Base-by-base conservation (phyloP, 2,113 vertebrate species). In the Parus major region DNA sequence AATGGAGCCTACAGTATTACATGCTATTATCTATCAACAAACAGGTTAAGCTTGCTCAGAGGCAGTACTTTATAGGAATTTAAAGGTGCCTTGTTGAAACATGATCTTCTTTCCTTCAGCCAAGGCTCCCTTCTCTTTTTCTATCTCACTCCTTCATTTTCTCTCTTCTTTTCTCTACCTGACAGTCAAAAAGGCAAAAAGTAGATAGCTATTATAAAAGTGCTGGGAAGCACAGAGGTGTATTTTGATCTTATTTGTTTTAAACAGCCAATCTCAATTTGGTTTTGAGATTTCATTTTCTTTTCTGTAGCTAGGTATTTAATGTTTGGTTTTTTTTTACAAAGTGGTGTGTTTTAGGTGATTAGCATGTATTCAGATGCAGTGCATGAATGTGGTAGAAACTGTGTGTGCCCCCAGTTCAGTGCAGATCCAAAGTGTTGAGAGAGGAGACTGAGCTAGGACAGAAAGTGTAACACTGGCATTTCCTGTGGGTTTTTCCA, bases 31-130 rank as follows among this genome's bases (percentile, higher is more conserved):
- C 95, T 86, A 65, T 95, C 92, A 92, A 91, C 95, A 97, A 97
- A 97, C 97, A 97, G 97, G 96, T 96, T 96, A 92, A 93, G 93
- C 97, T 96, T 87, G 96, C 95, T 97, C 85, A 69, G 70, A 93
- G 94, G 91, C 94, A 97, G 75, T 86, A 75, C 95, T 97, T 95
- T 96, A 90, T n/a, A 82, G 95, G 94, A 95, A 92, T 96, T 97
- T 97, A 91, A 96, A 97, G 95, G 94, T 89, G 68, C 94, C 77
- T 90, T 97, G 96, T 97, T 96, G 97, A 95, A 97, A 98, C 96
- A 96, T 84, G 97, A 97, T 96, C 92, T 68, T 92, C 84, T 92
- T 95, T 90, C 61, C 89, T 95, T 94, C 72, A 90, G 36, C 89
- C 89, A 95, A 77, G 78, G 31, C 57, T 92, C 41, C 36, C 24